Percentiles rank a stretch among this genome's conserved stretches.
Conservation (phyloP, 2,113 vertebrate species). For the human (Homo sapiens) region DNA sequence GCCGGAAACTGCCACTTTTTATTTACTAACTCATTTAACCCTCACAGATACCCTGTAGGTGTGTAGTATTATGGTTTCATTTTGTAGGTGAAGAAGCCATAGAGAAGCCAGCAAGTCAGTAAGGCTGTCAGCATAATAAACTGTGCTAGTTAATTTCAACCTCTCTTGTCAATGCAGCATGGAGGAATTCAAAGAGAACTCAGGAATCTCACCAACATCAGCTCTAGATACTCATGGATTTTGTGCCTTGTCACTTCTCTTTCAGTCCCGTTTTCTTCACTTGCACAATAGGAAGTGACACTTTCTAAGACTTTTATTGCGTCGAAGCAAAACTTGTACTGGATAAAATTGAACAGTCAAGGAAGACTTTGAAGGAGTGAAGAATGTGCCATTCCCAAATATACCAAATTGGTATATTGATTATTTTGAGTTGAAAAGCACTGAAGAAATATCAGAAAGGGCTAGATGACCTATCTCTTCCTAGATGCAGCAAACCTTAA, state of each 20-base stretch:
- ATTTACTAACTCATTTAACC: not conserved
- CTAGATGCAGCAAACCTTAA: not conserved
- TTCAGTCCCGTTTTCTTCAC: not conserved
- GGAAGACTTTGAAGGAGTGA: not conserved
- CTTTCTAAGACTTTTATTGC: not conserved
- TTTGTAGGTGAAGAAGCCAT: not conserved
- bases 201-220: not conserved
- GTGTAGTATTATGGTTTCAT: not conserved
- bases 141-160: not conserved
- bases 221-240: not conserved
- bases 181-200: conserved; percentile 10
- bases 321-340: not conserved
- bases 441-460: not conserved
- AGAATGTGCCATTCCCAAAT: not conserved
- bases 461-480: not conserved
- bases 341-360: not conserved
- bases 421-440: not conserved
- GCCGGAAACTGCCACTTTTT: not conserved
- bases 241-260: not conserved
- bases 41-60: not conserved
- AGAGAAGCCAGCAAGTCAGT: not conserved
- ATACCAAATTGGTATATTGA: not conserved
- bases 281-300: not conserved
- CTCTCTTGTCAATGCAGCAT: not conserved
- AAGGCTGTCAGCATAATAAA: not conserved